These are phyloP conservation scores for Catalaphyllia jardinei DNA, from an alignment of 64 coral and sea anemone species.

Conservation along the genomic window DNA sequence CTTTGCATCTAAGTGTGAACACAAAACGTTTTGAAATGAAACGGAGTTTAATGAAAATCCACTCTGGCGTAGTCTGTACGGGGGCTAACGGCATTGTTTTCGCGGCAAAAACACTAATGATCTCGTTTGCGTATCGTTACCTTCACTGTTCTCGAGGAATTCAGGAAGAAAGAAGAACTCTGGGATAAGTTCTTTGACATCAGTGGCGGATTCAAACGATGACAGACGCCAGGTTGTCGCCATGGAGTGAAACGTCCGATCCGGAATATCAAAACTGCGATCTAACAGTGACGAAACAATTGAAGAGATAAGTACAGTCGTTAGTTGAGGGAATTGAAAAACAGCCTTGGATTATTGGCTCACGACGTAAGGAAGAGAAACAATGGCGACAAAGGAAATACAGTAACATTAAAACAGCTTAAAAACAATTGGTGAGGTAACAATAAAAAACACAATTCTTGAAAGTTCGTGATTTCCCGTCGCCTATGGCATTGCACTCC, in stretches of 20 bases:
- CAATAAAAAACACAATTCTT: no score
- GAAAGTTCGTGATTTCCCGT: no score
- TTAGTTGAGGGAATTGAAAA: not conserved
- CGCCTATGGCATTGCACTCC: no score
- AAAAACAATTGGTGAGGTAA: no score
- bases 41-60: no score
- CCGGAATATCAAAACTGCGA: conserved; percentile 89
- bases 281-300: conserved; percentile 37
- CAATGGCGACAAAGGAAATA: conserved; percentile 4
- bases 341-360: not conserved
- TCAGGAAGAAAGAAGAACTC: conserved; percentile 98
- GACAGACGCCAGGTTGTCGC: conserved; percentile 93
- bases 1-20: no score
- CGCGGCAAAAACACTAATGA: no score
- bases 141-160: conserved; percentile 95
- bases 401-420: not conserved
- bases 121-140: conserved; percentile 6
- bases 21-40: no score
- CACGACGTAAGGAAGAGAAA: not conserved
- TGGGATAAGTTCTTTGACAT: conserved; percentile 97
- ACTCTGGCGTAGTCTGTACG: no score
- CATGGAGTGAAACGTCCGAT: conserved; percentile 99
- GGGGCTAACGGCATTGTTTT: no score
- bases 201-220: conserved; percentile 91
- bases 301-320: not conserved